phyloP scores from a whole-genome alignment of 2,797 vertebrate species.

The Manis pentadactyla region DNA sequence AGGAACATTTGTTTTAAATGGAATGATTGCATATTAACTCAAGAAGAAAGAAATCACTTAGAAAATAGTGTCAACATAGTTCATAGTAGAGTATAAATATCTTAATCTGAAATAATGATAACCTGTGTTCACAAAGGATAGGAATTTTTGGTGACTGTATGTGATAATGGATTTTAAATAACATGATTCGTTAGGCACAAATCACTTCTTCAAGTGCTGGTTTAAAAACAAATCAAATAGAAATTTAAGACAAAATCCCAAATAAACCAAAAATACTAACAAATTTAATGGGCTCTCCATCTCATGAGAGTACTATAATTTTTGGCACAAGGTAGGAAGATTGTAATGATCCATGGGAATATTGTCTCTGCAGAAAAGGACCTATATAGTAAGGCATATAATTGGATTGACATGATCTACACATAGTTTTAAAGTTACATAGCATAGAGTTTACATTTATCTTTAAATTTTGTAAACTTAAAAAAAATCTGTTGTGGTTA shows the following conservation, averaged over 20 bases:
- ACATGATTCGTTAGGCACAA: background rate
- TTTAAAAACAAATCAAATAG: conserved; percentile 27
- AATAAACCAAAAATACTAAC: background rate
- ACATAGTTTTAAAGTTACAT: conserved; percentile 61
- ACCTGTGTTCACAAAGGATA: background rate
- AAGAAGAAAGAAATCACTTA: conserved; percentile 21
- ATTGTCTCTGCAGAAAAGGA: conserved; percentile 55
- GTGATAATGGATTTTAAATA: background rate
- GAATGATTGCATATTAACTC: background rate
- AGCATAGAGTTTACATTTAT: conserved; percentile 22
- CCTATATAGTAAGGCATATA: background rate
- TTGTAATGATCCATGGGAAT: conserved; percentile 29
- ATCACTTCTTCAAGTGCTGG: background rate
- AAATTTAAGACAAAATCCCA: background rate
- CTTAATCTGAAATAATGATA: background rate
- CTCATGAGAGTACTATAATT: background rate
- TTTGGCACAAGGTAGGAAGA: background rate
- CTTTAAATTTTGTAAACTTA: conserved; percentile 68
- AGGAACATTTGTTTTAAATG: conserved; percentile 24
- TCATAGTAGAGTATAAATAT: background rate
- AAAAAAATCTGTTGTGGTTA: conserved; percentile 64
- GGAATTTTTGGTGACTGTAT: background rate
- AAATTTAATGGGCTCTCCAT: background rate
- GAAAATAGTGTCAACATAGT: background rate
- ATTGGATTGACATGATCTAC: background rate